Conservation (phyloP, 1,140 invertebrate species). For the Neodiprion lecontei region DNA sequence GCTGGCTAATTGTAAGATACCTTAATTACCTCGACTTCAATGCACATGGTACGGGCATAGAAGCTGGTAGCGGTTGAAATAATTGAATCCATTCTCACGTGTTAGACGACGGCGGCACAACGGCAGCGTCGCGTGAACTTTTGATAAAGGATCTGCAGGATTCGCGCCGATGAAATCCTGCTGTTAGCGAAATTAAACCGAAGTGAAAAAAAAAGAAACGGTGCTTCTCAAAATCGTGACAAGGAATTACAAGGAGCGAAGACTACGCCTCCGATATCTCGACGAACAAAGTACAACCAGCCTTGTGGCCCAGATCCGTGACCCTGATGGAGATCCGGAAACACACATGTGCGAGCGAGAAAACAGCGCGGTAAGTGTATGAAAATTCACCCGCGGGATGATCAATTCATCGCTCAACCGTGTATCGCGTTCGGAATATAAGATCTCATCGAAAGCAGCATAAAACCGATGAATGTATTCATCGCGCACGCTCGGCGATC, state of each 20-base stretch:
- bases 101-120: neutral
- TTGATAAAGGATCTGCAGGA: neutral
- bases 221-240: too few species aligned
- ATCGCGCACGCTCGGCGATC: too few species aligned
- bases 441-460: too few species aligned
- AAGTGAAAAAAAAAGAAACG: too few species aligned
- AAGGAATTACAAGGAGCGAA: neutral
- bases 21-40: neutral
- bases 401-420: too few species aligned
- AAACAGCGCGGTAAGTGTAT: neutral
- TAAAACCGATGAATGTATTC: too few species aligned
- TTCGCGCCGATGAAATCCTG: neutral
- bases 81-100: slow-evolving; percentile 2
- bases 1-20: neutral
- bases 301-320: neutral
- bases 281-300: neutral
- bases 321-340: neutral
- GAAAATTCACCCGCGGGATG: too few species aligned
- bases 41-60: neutral
- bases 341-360: neutral
- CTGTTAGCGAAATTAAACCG: neutral
- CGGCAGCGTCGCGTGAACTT: neutral
- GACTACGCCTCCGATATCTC: neutral
- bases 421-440: too few species aligned
- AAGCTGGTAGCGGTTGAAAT: neutral